Percentiles rank a stretch among this genome's conserved stretches.
phyloP scores from a whole-genome alignment of 2,797 vertebrate genomes.

The Alfaro cultratus region DNA sequence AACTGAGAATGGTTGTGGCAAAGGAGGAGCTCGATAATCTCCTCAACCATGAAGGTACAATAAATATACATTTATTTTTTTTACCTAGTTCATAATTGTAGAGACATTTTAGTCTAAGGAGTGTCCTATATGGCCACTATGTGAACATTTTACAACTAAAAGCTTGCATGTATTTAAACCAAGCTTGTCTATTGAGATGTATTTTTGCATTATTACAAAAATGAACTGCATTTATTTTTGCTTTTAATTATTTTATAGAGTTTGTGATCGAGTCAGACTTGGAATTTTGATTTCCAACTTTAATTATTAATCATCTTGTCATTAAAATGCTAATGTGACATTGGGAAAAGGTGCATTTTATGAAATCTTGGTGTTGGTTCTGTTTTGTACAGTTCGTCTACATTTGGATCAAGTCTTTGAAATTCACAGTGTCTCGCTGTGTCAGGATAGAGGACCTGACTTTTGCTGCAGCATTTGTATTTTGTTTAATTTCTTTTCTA shows the following conservation, averaged over 20 bases:
- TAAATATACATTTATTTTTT: not conserved
- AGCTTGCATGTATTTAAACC: not conserved
- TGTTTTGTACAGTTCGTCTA: not conserved
- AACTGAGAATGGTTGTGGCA: constrained; percentile 97
- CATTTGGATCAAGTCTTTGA: not conserved
- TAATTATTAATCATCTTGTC: not conserved
- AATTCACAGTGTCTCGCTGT: not conserved
- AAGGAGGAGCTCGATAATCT: constrained; percentile 97
- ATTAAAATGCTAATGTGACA: not conserved
- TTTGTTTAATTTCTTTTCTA: not conserved
- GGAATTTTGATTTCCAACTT: not conserved
- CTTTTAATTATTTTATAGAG: not conserved
- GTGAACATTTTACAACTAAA: not conserved
- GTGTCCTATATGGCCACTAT: not conserved
- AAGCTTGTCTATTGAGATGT: too few relatives aligned
- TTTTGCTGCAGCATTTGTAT: not conserved
- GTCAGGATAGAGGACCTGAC: not conserved
- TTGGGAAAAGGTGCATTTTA: not conserved
- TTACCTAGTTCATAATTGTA: not conserved
- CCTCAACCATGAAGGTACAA: constrained; percentile 92
- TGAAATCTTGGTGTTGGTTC: not conserved
- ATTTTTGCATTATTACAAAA: not conserved
- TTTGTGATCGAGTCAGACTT: not conserved
- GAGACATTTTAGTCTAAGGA: not conserved
- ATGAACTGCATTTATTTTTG: not conserved